Evolutionary conservation across 2,113 vertebrate genomes (phyloP), one percentile per base, ranked within the genome.

Genomic region (Brachionichthys hirsutus): DNA sequence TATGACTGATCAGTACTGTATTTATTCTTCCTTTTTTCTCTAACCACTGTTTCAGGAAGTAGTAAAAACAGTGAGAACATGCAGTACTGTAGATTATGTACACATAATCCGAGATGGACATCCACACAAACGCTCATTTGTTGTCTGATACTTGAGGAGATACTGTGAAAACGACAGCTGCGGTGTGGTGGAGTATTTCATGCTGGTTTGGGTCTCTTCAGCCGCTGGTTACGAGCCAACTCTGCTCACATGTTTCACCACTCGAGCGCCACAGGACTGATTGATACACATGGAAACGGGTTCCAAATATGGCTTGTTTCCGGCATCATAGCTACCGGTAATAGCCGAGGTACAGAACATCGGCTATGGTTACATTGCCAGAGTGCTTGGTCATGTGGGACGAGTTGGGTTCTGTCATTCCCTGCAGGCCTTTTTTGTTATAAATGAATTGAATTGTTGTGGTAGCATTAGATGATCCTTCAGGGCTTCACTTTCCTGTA

Each of bases 161-260:
- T 82, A 70, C 87, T 75, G 85, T 85, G 80, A 83, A 78, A 86
- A 68, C 57, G 78, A 82, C 86, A 88, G 83, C 87, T 88, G 84
- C 69, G 78, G 83, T 58, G 51, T 64, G 76, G 82, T 69, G 72
- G 51, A 63, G 67, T 67, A 74, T 54, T 69, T 87, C 82, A 80
- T 13, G 51, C 77, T 64, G 62, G 56, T 62, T 69, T 16, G 35
- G 56, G 57, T 77, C 60, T 66, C 66, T 67, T 57, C 78, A 77
- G 73, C 62, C 5, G 34, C 62, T 70, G 67, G 58, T 67, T 65
- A 59, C 17, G 18, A 62, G 70, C 80, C 75, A 82, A 44, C 34
- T 59, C 55, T 17, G 48, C 55, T 67, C 62, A 50, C 58, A 70
- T 38, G 57, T 65, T 65, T 41, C 68, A 44, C 62, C 57, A 24